Base-by-base conservation (phyloP, 1,140 invertebrate genomes). In the Pogonomyrmex barbatus region DNA sequence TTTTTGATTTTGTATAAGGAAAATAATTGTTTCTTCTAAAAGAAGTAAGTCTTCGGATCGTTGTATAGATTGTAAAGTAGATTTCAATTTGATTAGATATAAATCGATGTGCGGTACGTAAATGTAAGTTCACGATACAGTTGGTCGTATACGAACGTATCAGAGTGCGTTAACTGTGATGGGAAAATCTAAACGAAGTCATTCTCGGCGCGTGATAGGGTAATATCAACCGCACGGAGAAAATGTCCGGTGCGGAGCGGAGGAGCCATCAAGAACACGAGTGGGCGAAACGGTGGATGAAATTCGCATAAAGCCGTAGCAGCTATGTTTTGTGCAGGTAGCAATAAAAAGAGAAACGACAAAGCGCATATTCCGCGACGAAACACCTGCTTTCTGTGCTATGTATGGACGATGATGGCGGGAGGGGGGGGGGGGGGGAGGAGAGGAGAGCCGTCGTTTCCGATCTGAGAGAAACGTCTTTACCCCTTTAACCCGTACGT, bases 341-440 rank as follows among this genome's bases (percentile, higher is more conserved):
- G 71, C 70, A 82, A 67, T 89, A 87, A 89, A 82, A 86, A 87
- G 50, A 65, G 42, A 9, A 78, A 71, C 68, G 77, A 83, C 84
- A 89, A 89, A 83, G 77, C 77, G 52, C 24, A 67, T 45, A 83
- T 62, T 70, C 67, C 83, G 17, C 14, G 30, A 79, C 33, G 33
- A 33, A 89, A 89, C 84, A 89, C 81, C 86, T 81, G 86, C 73
- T 89, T 54, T 60, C 60, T 36, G 60, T 60, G 17, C 42, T 17
- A 47, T 45, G 33, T 67, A 79, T 54, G 45, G 54, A 39, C 14
- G 17, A 39, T 17, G 10, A 17, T 6, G 1, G 6, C 2, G 4
- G 17, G 8, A 4, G 0, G n/a, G n/a, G n/a, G n/a, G n/a, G n/a
- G n/a, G n/a, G n/a, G n/a, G 4, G 14, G 1, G 4, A 30, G 9